Percentiles rank a stretch among this genome's conserved stretches.
Evolutionary conservation across 2,113 vertebrate genomes (phyloP).

Genomic region (Prunella himalayana): DNA sequence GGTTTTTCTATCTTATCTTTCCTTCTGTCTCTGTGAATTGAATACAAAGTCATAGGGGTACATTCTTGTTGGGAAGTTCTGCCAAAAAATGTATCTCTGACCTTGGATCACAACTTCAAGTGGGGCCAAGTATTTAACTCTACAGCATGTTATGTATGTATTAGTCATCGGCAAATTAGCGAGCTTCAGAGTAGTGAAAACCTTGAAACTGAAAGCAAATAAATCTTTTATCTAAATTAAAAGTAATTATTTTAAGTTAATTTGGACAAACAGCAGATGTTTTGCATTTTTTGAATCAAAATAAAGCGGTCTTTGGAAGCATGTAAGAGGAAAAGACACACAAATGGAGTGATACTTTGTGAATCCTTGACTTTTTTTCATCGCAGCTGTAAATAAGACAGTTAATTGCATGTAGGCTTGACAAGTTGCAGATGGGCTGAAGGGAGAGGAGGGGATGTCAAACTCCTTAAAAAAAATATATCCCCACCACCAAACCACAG

Average conservation of each 20-base stretch:
- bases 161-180: conserved; percentile 72
- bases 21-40: conserved; percentile 65
- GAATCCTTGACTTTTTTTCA: conserved; percentile 85
- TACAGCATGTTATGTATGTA: conserved; percentile 58
- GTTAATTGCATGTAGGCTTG: conserved; percentile 78
- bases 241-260: conserved; percentile 87
- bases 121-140: conserved; percentile 70
- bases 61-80: conserved; percentile 71
- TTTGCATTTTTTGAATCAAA: conserved; percentile 79
- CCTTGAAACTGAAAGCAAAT: conserved; percentile 79
- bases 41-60: conserved; percentile 63
- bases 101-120: conserved; percentile 77
- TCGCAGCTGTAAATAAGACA: conserved; percentile 82
- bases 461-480: not conserved
- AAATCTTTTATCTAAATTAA: conserved; percentile 84
- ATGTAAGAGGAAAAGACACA: conserved; percentile 69
- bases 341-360: conserved; percentile 72
- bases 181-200: conserved; percentile 68
- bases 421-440: conserved; percentile 82
- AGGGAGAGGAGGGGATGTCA: conserved; percentile 70
- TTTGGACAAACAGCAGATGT: conserved; percentile 86
- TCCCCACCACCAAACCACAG: not conserved
- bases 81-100: conserved; percentile 80
- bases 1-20: conserved; percentile 65
- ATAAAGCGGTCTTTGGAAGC: conserved; percentile 74